A percentile compares a stretch with the other conserved stretches of the same genome.
Evolutionary conservation across 2,797 vertebrate genomes (phyloP).

Genomic region (Coendou prehensilis): DNA sequence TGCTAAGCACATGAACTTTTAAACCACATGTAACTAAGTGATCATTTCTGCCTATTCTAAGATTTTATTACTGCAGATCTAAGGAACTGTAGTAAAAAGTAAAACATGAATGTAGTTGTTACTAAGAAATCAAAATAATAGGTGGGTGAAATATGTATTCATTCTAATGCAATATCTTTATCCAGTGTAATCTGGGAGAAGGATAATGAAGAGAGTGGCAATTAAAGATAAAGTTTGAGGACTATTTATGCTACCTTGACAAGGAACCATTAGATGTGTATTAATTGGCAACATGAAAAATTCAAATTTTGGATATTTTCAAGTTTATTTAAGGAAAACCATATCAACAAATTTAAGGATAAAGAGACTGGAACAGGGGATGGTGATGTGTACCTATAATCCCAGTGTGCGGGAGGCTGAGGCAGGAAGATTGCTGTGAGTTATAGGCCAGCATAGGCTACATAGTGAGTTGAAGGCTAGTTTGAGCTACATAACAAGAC

Average conservation of each 20-base stretch:
- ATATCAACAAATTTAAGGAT: neutral
- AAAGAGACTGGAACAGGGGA: neutral
- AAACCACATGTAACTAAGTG: neutral
- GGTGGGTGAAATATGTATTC: neutral
- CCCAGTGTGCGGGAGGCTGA: neutral
- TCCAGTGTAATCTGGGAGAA: neutral
- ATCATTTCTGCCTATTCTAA: constrained; percentile 53
- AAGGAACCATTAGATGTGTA: neutral
- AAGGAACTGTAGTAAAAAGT: neutral
- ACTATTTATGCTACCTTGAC: neutral
- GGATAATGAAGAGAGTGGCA: neutral
- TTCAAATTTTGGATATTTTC: constrained; percentile 28
- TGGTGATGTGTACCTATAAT: neutral
- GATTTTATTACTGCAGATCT: neutral
- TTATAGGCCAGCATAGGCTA: neutral
- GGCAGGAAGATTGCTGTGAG: neutral
- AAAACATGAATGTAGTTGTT: neutral
- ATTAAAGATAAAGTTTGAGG: constrained; percentile 39
- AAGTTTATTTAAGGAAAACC: constrained; percentile 33
- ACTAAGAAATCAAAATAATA: constrained; percentile 18
- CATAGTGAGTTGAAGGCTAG: neutral
- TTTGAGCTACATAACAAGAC: neutral
- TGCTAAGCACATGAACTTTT: neutral
- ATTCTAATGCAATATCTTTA: neutral
- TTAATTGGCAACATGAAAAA: neutral